These are phyloP conservation scores for Pseudomyrmex concolor DNA, from an alignment of 1,140 invertebrate genomes.

Conservation along the genomic window DNA sequence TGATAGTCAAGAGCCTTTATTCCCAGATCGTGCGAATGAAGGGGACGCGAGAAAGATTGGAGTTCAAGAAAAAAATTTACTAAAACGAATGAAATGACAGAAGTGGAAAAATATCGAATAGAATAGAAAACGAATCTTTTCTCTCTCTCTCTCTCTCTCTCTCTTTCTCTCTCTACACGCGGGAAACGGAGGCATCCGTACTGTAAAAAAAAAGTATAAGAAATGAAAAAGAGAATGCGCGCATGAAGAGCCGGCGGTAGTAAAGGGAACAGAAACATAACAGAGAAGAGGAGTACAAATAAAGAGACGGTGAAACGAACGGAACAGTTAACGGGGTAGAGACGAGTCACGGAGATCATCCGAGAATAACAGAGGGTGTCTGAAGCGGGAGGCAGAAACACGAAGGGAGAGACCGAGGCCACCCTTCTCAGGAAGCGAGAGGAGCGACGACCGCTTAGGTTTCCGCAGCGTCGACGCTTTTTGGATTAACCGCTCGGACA, in stretches of 20 bases:
- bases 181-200: not conserved
- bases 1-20: conserved; percentile 4
- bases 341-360: conserved; percentile 38
- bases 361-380: conserved; percentile 46
- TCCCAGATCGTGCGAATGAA: not conserved
- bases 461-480: conserved; percentile 80
- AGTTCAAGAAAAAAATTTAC: not conserved
- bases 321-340: conserved; percentile 19
- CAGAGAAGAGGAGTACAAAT: conserved; percentile 26
- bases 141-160: too few species aligned
- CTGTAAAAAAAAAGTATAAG: not conserved
- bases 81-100: not conserved
- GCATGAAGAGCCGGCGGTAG: not conserved
- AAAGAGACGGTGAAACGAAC: conserved; percentile 24
- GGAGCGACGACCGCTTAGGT: conserved; percentile 71
- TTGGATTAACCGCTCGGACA: conserved; percentile 80
- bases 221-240: not conserved
- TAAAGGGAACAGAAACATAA: not conserved
- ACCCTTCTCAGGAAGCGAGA: conserved; percentile 65
- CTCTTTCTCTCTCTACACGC: too few species aligned
- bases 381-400: conserved; percentile 35
- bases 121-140: not conserved
- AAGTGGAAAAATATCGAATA: not conserved
- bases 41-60: not conserved
- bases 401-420: conserved; percentile 19